phyloP scores from a whole-genome alignment of 2,888 invertebrate genomes.

The Allolobophora icterica region DNA sequence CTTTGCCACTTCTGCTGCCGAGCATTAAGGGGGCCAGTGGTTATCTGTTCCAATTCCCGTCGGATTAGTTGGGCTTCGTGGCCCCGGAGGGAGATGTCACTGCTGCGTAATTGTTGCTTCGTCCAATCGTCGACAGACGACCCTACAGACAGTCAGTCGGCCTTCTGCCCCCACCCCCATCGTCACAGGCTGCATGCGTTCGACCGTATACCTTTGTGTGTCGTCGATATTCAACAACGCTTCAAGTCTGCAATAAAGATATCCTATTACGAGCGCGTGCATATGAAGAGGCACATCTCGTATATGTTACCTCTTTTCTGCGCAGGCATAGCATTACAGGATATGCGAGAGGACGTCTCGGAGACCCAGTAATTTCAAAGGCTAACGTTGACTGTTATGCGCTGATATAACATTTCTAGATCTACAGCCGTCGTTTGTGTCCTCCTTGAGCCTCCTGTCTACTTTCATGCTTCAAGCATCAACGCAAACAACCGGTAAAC shows the following conservation, averaged over 20 bases:
- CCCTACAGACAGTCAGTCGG: background rate
- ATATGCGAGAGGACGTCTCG: background rate
- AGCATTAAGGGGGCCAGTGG: constrained; percentile 17
- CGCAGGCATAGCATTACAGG: background rate
- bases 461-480: background rate
- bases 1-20: background rate
- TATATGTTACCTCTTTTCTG: background rate
- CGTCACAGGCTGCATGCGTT: background rate
- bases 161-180: background rate
- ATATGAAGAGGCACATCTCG: background rate
- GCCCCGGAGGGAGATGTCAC: background rate
- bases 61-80: constrained; percentile 2
- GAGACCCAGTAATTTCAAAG: background rate
- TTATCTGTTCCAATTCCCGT: constrained; percentile 5
- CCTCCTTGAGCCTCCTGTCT: background rate
- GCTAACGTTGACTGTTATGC: background rate
- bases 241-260: background rate
- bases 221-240: constrained; percentile 5
- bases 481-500: background rate
- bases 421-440: background rate
- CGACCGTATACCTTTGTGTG: background rate
- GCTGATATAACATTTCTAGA: background rate
- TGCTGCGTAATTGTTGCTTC: constrained; percentile 17
- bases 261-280: constrained; percentile 10
- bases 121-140: background rate